A percentile compares a stretch with the other conserved stretches of the same genome.
These are phyloP conservation scores for Agrenia bidenticulata DNA, from an alignment of 2,888 invertebrate genomes.

Conservation along the genomic window DNA sequence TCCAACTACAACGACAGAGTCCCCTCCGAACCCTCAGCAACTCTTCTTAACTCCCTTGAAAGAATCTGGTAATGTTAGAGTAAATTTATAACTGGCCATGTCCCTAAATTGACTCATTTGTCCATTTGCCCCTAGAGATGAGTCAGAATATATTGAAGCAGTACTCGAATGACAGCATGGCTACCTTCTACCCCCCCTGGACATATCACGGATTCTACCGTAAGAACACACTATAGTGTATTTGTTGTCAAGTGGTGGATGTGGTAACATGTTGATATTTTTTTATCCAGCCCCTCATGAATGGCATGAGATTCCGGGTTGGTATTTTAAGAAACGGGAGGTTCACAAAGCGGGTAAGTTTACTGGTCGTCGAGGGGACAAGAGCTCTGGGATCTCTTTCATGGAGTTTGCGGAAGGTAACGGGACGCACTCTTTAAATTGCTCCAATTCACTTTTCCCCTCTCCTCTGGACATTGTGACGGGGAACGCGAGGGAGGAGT, in stretches of 20 bases:
- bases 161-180: too few species aligned
- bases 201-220: slow-evolving; percentile 26
- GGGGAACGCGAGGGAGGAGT: slow-evolving; percentile 8
- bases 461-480: slow-evolving; percentile 22
- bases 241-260: background rate
- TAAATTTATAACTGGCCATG: too few species aligned
- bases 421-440: background rate
- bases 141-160: too few species aligned
- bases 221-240: background rate
- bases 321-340: background rate
- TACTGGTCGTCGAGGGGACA: background rate
- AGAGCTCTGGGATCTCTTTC: slow-evolving; percentile 11
- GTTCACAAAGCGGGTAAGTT: background rate
- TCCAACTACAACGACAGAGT: too few species aligned
- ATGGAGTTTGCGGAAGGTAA: background rate
- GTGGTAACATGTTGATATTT: background rate
- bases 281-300: background rate
- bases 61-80: too few species aligned
- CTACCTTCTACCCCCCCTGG: slow-evolving; percentile 19
- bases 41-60: too few species aligned
- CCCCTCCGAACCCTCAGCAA: too few species aligned
- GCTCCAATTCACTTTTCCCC: slow-evolving; percentile 7
- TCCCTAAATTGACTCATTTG: too few species aligned
- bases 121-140: too few species aligned
- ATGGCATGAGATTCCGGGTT: slow-evolving; percentile 1